Conservation (phyloP, 2,797 vertebrate genomes). For the Mormyrops attenuatus region DNA sequence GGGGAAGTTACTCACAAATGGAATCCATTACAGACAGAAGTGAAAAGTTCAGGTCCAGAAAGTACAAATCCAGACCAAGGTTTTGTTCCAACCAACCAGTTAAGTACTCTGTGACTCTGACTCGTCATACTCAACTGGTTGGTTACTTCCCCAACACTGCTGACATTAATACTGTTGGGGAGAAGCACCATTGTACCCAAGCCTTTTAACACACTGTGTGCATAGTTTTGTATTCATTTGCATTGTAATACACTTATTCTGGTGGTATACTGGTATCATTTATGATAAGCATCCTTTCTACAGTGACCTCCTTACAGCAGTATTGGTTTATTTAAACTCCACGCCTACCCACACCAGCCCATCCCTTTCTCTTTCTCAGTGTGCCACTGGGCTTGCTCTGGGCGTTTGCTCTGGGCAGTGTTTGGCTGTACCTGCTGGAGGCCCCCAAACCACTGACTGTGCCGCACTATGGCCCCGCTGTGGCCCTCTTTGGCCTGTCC, state of each 20-base stretch:
- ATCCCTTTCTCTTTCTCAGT: conserved; percentile 48
- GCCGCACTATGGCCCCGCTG: conserved; percentile 79
- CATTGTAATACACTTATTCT: neutral
- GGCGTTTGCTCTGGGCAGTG: conserved; percentile 70
- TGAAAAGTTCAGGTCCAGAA: neutral
- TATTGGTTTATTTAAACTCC: neutral
- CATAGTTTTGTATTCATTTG: neutral
- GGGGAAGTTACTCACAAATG: neutral
- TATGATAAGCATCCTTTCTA: neutral
- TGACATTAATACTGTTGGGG: neutral
- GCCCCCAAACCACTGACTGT: conserved; percentile 70
- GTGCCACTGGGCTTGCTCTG: conserved; percentile 82
- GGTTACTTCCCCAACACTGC: neutral
- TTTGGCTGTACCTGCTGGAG: conserved; percentile 86
- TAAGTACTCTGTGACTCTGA: neutral
- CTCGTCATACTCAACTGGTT: neutral
- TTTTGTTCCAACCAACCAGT: neutral
- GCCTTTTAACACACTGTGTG: neutral
- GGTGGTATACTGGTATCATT: neutral
- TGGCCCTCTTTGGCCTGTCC: conserved; percentile 78
- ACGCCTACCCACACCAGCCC: neutral
- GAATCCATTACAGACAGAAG: neutral
- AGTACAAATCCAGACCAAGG: neutral
- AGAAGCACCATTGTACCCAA: neutral
- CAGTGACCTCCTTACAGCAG: neutral